Base-by-base conservation (phyloP, 2,113 vertebrate species). In the Pseudolaguvia tuberculata region DNA sequence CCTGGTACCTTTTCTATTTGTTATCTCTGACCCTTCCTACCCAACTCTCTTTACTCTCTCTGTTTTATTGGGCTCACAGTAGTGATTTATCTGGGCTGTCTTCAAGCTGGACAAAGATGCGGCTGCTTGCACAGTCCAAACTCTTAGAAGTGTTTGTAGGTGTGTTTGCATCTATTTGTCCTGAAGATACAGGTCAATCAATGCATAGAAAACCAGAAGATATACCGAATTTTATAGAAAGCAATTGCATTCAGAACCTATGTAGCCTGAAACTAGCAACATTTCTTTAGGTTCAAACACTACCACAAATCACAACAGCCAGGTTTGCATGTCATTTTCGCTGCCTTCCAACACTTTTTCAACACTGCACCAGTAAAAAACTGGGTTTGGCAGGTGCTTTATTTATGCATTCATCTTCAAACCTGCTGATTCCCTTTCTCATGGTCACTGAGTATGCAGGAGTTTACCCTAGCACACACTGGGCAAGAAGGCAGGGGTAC, bases 41-140 rank as follows among this genome's bases (percentile, higher is more conserved):
- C n/a, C 59, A 48, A 63, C 52, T 77, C 55, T 4, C 73, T 70
- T 27, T 63, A 42, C 18, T 4, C 76, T 69, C 29, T 70, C 50
- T 23, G 21, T 67, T 78, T 78, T 78, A 80, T 76, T 76, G 80
- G 80, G 71, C 69, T 81, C 73, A 57, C 77, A 76, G 73, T 70
- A 73, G 77, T 81, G 80, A 81, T 81, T 81, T 78, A 81, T 81
- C 73, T 79, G 56, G 63, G 65, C 80, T 79, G 73, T 76, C 80
- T 73, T 76, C 68, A 75, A 65, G 57, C 80, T 76, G 69, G 62
- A 72, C 68, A 70, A 72, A 76, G 73, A 69, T 55, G 73, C 69
- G 75, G 80, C 80, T 81, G 80, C 63, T 66, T 73, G 73, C 73
- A 65, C 52, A 67, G 62, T 67, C 76, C 61, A 74, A 61, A 77